phyloP scores from a whole-genome alignment of 2,797 vertebrate genomes.

The Pangasius krempfi region DNA sequence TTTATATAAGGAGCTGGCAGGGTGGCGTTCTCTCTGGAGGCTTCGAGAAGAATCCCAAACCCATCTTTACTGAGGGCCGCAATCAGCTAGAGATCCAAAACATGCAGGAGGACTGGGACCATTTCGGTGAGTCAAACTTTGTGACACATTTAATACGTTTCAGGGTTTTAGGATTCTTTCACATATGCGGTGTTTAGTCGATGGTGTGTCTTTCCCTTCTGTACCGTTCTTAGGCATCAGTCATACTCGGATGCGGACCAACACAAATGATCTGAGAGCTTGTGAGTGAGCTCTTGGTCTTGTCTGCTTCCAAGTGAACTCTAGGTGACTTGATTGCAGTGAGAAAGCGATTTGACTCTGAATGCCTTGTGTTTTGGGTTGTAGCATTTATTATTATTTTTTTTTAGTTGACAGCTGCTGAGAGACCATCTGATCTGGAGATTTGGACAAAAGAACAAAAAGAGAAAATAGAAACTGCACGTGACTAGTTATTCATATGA shows the following conservation, averaged over 20 bases:
- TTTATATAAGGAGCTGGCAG: conserved; percentile 92
- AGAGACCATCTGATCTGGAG: neutral
- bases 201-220: neutral
- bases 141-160: neutral
- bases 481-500: neutral
- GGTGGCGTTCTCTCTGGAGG: conserved; percentile 93
- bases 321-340: neutral
- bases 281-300: neutral
- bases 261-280: neutral
- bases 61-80: conserved; percentile 95
- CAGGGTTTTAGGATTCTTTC: neutral
- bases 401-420: neutral
- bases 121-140: conserved; percentile 81
- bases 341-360: neutral
- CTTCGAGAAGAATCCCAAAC: conserved; percentile 98
- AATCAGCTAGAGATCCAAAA: conserved; percentile 97
- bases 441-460: neutral
- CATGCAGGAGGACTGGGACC: conserved; percentile 98
- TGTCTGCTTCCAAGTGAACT: neutral
- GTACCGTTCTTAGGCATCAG: neutral
- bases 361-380: neutral
- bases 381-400: neutral
- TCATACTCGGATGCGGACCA: neutral
- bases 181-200: neutral
- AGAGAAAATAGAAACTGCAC: neutral